Evolutionary conservation across 2,797 vertebrate species (phyloP), one percentile per base, ranked within the genome.

Genomic region (Acanthurus leucopareius): DNA sequence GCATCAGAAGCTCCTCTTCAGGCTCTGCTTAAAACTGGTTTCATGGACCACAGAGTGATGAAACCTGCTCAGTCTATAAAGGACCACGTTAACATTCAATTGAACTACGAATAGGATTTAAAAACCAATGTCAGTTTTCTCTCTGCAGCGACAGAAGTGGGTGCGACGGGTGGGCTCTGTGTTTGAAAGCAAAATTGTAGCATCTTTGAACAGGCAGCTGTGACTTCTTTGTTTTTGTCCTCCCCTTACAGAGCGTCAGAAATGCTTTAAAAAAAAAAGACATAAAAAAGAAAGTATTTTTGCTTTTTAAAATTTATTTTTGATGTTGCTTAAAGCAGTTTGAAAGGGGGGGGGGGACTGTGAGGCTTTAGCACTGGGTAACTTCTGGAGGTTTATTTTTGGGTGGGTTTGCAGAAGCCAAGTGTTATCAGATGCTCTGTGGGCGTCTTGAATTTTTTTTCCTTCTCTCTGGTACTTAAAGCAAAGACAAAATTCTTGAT

Each of bases 131-230:
- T 10, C 38, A 1, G 5, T 16, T n/a, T 60, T 61, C 10, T 85
- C 49, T 49, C 8, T 64, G 69, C 79, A 53, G 79, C 85, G 84
- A 83, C 87, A 77, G 71, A 5, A 5, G 10, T 11, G 10, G 7
- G 28, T 76, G 67, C 25, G 62, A 72, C 66, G 77, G 75, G 57
- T 17, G 81, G 72, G 64, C 44, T 86, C 58, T 73, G 63, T 67
- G 82, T 88, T 82, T 82, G 52, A 83, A 89, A 94, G 93, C 92
- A 59, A 83, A 89, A 92, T 85, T 94, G 94, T 96, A 95, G 94
- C 93, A 94, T 94, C 79, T 90, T 91, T 93, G 87, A 91, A 90
- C 84, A 90, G 93, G 95, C 94, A 95, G 95, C 94, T 95, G 90
- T 90, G 87, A 87, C 61, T 74, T 76, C 73, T 77, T 69, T 73